phyloP scores from a whole-genome alignment of 1,140 invertebrate genomes.

The Pomacea maculata region DNA sequence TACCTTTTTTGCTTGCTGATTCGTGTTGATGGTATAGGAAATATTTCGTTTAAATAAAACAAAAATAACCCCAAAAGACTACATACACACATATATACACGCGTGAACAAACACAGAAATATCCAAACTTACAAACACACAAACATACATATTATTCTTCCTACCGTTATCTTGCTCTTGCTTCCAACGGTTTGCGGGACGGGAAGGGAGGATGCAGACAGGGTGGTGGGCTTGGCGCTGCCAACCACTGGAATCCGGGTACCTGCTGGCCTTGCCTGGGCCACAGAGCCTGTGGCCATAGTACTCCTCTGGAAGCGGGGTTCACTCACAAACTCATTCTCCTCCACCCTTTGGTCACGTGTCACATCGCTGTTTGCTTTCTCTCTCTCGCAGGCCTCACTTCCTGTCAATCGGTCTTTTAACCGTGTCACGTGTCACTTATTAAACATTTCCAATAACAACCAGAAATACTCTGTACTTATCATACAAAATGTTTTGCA shows the following conservation, averaged over 20 bases:
- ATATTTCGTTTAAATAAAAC: neutral
- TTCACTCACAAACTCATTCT: neutral
- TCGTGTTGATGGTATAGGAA: too few species aligned
- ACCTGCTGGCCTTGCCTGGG: constrained; percentile 12
- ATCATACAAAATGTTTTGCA: too few species aligned
- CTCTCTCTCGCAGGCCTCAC: too few species aligned
- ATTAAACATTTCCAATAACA: too few species aligned
- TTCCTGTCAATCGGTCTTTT: too few species aligned
- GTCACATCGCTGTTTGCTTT: too few species aligned
- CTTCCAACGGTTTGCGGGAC: neutral
- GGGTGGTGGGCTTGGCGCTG: neutral
- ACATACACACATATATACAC: neutral
- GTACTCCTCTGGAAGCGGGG: neutral
- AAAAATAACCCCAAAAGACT: neutral
- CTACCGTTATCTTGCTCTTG: constrained; percentile 21
- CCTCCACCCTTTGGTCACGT: too few species aligned
- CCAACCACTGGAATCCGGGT: constrained; percentile 23
- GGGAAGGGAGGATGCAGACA: neutral
- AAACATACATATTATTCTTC: neutral
- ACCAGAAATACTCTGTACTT: too few species aligned
- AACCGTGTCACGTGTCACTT: too few species aligned
- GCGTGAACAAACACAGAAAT: neutral
- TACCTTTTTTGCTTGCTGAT: too few species aligned
- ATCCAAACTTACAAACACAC: neutral
- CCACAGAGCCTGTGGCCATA: constrained; percentile 27